phyloP scores from a whole-genome alignment of 2,797 vertebrate species.

The Neomorphus geoffroyi region DNA sequence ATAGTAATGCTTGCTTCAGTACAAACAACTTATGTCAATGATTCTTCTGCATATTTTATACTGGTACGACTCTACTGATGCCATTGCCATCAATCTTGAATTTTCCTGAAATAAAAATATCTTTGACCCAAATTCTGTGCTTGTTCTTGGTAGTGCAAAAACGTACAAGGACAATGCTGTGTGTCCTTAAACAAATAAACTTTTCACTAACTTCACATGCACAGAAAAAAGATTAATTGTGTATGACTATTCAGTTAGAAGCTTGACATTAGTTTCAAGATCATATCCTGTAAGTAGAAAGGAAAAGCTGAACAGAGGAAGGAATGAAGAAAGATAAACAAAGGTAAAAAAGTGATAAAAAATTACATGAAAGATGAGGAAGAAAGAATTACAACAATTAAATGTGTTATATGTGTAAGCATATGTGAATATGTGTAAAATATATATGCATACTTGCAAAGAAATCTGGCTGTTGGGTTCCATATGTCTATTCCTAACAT shows the following conservation, averaged over 20 bases:
- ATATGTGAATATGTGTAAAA: not conserved
- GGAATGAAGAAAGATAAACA: not conserved
- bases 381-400: not conserved
- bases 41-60: not conserved
- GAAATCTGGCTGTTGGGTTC: not conserved
- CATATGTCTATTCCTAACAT: not conserved
- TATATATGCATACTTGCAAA: not conserved
- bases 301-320: not conserved
- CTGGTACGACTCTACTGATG: not conserved
- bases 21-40: not conserved
- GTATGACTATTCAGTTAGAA: not conserved
- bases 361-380: not conserved
- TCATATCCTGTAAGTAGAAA: not conserved
- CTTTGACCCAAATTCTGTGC: not conserved
- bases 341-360: not conserved
- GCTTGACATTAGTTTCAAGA: not conserved
- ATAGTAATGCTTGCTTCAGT: not conserved
- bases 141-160: not conserved
- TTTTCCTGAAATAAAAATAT: not conserved
- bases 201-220: not conserved
- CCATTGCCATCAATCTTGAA: not conserved
- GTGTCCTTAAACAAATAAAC: not conserved
- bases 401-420: no score
- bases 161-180: not conserved
- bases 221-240: not conserved